These are phyloP conservation scores for Platyrinchus mystaceus DNA, from an alignment of 2,797 vertebrate species.

Conservation along the genomic window DNA sequence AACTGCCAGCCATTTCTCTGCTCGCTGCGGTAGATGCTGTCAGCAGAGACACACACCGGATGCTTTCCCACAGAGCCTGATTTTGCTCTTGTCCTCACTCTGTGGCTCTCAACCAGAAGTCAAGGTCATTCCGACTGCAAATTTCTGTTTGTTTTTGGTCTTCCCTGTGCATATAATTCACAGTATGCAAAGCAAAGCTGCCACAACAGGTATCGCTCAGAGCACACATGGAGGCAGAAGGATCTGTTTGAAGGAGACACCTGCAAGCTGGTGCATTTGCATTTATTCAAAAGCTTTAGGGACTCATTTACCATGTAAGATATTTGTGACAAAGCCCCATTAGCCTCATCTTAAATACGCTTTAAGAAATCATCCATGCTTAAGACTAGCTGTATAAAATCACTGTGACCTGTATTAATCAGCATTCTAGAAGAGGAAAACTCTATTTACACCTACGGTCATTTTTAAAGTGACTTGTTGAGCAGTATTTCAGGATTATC, in stretches of 20 bases:
- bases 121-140: neutral
- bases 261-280: neutral
- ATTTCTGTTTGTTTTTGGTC: neutral
- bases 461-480: neutral
- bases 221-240: neutral
- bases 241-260: neutral
- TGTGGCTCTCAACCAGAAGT: neutral
- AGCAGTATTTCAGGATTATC: neutral
- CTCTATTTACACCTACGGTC: neutral
- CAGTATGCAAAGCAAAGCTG: neutral
- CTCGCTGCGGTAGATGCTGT: neutral
- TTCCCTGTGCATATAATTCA: rapidly evolving
- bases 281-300: neutral
- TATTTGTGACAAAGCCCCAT: neutral
- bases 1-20: neutral
- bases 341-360: neutral
- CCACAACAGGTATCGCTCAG: neutral
- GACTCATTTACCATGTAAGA: neutral
- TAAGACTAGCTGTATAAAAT: neutral
- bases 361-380: neutral
- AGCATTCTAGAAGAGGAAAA: neutral
- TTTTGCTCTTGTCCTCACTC: neutral
- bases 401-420: neutral
- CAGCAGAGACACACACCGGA: slow-evolving; percentile 8
- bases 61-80: neutral